Conservation (phyloP, 2,888 invertebrate genomes). For the Anthophora plumipes region DNA sequence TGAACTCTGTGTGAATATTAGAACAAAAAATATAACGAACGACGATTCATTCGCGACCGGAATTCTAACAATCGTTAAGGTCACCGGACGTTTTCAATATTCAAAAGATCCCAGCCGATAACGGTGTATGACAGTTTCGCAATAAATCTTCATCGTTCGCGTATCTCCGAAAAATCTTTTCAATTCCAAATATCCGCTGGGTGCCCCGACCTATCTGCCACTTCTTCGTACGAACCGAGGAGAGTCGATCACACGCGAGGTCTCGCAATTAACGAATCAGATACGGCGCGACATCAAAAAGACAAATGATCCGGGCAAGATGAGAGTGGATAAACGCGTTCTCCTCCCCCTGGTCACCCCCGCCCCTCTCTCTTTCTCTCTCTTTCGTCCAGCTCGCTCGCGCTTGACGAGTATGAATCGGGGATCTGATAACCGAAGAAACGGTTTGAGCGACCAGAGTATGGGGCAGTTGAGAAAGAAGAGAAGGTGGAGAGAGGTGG, state of each 20-base stretch:
- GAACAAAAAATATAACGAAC: background rate
- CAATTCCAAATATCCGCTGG: constrained; percentile 58
- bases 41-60: constrained; percentile 21
- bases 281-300: constrained; percentile 78
- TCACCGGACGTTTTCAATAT: constrained; percentile 31
- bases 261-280: constrained; percentile 78
- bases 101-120: constrained; percentile 44
- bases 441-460: constrained; percentile 67
- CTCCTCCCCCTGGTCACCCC: constrained; percentile 46
- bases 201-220: constrained; percentile 40
- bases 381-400: constrained; percentile 53
- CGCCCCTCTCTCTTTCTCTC: constrained; percentile 17
- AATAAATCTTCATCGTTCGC: constrained; percentile 57
- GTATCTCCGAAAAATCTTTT: constrained; percentile 62
- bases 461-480: constrained; percentile 53
- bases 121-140: constrained; percentile 43
- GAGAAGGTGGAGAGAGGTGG: constrained; percentile 47
- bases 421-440: constrained; percentile 80
- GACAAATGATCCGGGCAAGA: constrained; percentile 75
- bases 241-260: constrained; percentile 74
- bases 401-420: constrained; percentile 78
- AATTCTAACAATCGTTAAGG: constrained; percentile 35
- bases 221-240: constrained; percentile 39
- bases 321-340: constrained; percentile 73
- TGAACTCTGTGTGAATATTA: background rate